These are phyloP conservation scores for Cyclophora albipunctata DNA, from an alignment of 2,888 invertebrate species.

Conservation along the genomic window DNA sequence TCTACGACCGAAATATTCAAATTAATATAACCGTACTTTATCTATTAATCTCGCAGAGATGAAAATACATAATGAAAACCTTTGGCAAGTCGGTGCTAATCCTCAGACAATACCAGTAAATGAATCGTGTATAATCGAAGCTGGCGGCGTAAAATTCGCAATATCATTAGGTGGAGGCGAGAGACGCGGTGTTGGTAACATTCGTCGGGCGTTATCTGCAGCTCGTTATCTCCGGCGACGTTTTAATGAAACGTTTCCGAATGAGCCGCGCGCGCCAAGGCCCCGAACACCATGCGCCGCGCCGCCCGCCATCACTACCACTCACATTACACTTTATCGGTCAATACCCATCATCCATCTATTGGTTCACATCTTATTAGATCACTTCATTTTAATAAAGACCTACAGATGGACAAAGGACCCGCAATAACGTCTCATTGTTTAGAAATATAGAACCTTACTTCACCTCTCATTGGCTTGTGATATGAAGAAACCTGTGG, in stretches of 20 bases:
- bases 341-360: no score
- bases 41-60: conserved; percentile 9
- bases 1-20: conserved; percentile 4
- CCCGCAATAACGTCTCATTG: no score
- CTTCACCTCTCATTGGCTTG: no score
- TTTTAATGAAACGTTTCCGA: conserved; percentile 21
- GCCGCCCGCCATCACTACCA: no score
- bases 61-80: conserved; percentile 10
- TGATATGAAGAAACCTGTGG: no score
- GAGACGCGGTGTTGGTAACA: conserved; percentile 16
- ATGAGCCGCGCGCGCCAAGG: neutral
- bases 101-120: conserved; percentile 11
- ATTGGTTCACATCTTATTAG: no score
- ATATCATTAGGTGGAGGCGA: conserved; percentile 25
- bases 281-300: neutral
- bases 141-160: conserved; percentile 22
- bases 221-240: conserved; percentile 23
- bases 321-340: no score
- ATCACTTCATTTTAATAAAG: no score
- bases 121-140: conserved; percentile 8
- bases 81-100: conserved; percentile 10
- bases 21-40: conserved; percentile 5
- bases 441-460: no score
- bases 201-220: conserved; percentile 25
- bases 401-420: no score